Conservation (phyloP, 1,140 invertebrate species). For the Drosophila teissieri region DNA sequence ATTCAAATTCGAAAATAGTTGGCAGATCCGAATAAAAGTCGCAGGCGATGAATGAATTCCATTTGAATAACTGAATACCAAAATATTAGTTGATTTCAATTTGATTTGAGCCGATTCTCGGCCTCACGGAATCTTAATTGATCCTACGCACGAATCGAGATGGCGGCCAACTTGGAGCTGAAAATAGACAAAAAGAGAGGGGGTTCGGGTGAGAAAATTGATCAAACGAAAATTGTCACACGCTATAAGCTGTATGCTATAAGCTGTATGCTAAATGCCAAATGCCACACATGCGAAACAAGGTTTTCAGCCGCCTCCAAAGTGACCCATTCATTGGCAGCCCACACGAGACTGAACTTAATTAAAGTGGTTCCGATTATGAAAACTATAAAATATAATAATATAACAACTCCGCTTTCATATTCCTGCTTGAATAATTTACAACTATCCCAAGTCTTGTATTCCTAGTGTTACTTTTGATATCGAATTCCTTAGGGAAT, state of each 20-base stretch:
- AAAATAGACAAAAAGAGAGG: conserved; percentile 59
- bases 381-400: background rate
- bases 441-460: no score
- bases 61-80: conserved; percentile 74
- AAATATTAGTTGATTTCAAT: conserved; percentile 61
- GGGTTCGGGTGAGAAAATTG: conserved; percentile 37
- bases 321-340: conserved; percentile 34
- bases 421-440: no score
- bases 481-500: no score
- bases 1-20: conserved; percentile 59
- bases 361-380: background rate
- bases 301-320: conserved; percentile 30
- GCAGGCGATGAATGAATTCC: conserved; percentile 73
- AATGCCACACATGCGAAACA: conserved; percentile 31
- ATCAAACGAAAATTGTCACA: conserved; percentile 68
- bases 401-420: no score
- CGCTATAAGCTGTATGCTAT: conserved; percentile 38
- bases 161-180: conserved; percentile 64
- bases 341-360: conserved; percentile 21
- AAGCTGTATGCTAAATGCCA: no score
- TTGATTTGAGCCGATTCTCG: conserved; percentile 62
- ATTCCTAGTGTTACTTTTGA: no score
- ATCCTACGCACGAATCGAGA: conserved; percentile 69
- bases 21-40: conserved; percentile 41
- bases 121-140: conserved; percentile 77